Conservation (phyloP, 2,113 vertebrate species). For the Loxodonta africana region DNA sequence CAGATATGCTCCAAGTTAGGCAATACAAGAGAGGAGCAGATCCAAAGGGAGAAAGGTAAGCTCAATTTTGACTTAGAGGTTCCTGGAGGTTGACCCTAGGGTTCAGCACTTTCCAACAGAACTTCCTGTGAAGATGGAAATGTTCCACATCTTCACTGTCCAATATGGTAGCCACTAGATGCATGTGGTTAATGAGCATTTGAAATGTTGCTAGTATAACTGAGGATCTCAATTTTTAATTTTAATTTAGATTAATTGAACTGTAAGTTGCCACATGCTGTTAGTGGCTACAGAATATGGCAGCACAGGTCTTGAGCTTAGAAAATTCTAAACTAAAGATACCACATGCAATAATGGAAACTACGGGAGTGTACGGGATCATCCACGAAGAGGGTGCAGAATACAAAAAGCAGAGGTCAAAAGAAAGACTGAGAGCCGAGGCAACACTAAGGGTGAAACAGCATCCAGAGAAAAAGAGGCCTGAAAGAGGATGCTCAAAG, state of each 20-base stretch:
- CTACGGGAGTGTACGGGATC: background rate
- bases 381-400: background rate
- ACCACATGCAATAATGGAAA: background rate
- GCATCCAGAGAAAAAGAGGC: background rate
- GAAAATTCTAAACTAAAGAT: background rate
- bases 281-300: background rate
- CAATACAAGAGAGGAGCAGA: background rate
- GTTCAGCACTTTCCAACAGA: background rate
- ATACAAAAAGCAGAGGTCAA: background rate
- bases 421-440: fast-evolving
- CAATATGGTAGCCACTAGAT: background rate
- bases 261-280: background rate
- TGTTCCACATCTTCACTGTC: background rate
- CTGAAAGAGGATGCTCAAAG: background rate
- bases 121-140: background rate
- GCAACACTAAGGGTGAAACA: background rate
- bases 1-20: background rate
- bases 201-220: background rate
- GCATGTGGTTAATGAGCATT: background rate
- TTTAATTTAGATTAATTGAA: background rate
- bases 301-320: background rate
- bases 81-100: background rate
- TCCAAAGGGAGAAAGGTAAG: background rate
- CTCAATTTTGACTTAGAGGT: background rate
- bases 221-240: background rate